Evolutionary conservation across 2,797 vertebrate species (phyloP).

Genomic region (Gadopsis marmoratus): DNA sequence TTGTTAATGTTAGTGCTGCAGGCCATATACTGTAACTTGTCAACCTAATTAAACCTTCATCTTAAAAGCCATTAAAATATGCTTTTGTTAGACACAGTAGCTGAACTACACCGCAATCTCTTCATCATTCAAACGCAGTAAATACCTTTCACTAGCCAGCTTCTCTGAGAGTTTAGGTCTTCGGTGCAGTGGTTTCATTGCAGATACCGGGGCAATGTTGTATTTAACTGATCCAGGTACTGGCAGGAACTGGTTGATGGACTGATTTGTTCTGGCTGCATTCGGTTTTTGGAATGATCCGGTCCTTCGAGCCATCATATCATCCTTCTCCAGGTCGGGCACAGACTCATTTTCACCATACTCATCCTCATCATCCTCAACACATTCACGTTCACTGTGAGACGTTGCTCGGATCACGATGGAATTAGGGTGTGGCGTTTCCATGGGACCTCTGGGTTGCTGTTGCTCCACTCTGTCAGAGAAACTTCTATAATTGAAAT

Average conservation of each 20-base stretch:
- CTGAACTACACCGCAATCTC: background rate
- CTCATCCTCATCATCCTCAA: conserved; percentile 61
- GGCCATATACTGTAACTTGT: background rate
- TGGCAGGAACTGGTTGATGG: conserved; percentile 76
- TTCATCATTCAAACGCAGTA: conserved; percentile 15
- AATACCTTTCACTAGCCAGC: conserved; percentile 71
- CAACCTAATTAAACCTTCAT: conserved; percentile 21
- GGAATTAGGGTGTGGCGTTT: conserved; percentile 52
- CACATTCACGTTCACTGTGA: conserved; percentile 18
- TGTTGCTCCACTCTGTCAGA: conserved; percentile 75
- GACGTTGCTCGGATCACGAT: conserved; percentile 28
- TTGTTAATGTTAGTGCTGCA: conserved; percentile 35
- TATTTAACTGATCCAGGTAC: conserved; percentile 79
- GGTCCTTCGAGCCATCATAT: conserved; percentile 88
- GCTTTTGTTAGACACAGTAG: conserved; percentile 41
- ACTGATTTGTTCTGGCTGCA: conserved; percentile 51
- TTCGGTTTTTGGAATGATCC: conserved; percentile 75
- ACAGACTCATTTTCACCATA: conserved; percentile 52
- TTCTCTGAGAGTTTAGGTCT: conserved; percentile 55
- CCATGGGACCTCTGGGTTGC: conserved; percentile 53
- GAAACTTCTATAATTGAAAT: conserved; percentile 63
- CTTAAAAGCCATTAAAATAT: conserved; percentile 5
- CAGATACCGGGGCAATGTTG: conserved; percentile 55
- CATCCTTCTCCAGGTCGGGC: conserved; percentile 85
- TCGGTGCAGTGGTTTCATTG: conserved; percentile 51